Evolutionary conservation across 2,797 vertebrate species (phyloP).

Genomic region (Manis javanica): DNA sequence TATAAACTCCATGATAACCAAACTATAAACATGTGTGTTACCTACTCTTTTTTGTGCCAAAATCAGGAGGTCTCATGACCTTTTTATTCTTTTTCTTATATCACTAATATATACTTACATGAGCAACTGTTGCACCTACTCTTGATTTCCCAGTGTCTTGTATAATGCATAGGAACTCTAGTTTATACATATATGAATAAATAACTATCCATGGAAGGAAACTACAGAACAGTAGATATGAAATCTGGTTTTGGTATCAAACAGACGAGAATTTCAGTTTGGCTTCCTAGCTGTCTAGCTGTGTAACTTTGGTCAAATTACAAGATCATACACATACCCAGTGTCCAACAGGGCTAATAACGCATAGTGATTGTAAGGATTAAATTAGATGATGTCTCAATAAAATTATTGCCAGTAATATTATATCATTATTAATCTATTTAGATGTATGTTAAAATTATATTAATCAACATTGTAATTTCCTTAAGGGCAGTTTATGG

Average conservation of each 20-base stretch:
- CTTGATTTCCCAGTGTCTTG: background rate
- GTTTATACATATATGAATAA: background rate
- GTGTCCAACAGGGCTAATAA: slow-evolving; percentile 39
- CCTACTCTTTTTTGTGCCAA: background rate
- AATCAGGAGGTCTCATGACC: too few species aligned
- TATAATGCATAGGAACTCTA: background rate
- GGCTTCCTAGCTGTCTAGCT: background rate
- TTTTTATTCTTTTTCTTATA: too few species aligned
- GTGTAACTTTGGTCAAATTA: background rate
- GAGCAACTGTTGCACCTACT: background rate
- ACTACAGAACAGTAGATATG: background rate
- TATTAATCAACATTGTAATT: slow-evolving; percentile 51
- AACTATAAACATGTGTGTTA: background rate
- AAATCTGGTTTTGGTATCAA: background rate
- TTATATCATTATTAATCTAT: slow-evolving; percentile 25
- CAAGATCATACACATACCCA: background rate
- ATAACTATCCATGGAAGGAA: background rate
- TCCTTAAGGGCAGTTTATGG: background rate
- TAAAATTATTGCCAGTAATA: background rate
- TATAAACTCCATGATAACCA: background rate
- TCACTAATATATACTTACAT: too few species aligned
- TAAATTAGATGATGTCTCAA: slow-evolving; percentile 32
- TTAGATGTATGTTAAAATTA: slow-evolving; percentile 10
- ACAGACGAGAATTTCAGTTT: background rate
- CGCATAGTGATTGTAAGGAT: background rate